These are phyloP conservation scores for Graptemys geographica DNA, from an alignment of 2,797 vertebrate species.

Conservation along the genomic window DNA sequence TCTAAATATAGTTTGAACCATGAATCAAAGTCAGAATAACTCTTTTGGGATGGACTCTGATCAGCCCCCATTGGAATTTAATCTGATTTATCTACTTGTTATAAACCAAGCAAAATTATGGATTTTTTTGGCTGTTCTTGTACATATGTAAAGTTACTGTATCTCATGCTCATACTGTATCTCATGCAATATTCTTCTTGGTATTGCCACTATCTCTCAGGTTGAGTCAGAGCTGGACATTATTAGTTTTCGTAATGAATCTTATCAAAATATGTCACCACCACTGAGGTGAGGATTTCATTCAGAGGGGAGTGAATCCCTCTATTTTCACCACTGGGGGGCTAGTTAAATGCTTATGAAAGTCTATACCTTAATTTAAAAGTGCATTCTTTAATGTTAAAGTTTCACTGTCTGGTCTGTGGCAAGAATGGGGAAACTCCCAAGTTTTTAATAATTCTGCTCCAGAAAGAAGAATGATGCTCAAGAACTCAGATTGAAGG, in stretches of 20 bases:
- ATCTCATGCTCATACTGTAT: not conserved
- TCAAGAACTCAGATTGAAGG: slow-evolving; percentile 1
- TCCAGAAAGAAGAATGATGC: not conserved
- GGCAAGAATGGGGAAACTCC: not conserved
- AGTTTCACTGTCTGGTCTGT: not conserved
- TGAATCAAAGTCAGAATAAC: not conserved
- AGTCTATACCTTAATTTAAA: not conserved
- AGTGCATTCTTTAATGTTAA: not conserved
- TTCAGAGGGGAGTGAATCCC: not conserved
- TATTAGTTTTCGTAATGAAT: not conserved
- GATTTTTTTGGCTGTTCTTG: not conserved
- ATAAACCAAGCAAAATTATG: not conserved
- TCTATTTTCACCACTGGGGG: not conserved
- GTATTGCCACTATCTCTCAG: not conserved
- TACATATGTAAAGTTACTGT: not conserved
- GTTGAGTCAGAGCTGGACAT: not conserved
- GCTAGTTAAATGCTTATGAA: not conserved
- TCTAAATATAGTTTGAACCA: not conserved
- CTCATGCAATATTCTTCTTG: not conserved
- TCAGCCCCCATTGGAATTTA: not conserved
- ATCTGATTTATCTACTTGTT: not conserved
- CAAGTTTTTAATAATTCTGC: not conserved
- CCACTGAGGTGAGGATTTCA: not conserved
- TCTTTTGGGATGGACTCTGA: not conserved
- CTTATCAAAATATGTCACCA: not conserved